Conservation (phyloP, 2,797 vertebrate species). For the Xenentodon cancila region DNA sequence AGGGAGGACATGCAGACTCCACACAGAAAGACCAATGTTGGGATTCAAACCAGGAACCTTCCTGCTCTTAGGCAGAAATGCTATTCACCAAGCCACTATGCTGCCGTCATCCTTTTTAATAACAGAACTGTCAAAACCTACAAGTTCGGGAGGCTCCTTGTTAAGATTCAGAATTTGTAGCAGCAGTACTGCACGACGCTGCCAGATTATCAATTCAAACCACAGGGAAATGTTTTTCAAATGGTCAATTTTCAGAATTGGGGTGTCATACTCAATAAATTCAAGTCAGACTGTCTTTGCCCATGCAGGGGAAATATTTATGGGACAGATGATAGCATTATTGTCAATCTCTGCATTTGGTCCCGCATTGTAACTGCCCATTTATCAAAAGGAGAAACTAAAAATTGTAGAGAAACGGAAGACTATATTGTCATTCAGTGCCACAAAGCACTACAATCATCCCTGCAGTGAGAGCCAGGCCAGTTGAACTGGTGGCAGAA, state of each 20-base stretch:
- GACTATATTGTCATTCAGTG: constrained; percentile 40
- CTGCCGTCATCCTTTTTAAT: background rate
- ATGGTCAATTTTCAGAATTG: too few relatives aligned
- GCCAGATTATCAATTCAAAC: too few relatives aligned
- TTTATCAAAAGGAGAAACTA: constrained; percentile 34
- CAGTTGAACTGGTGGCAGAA: constrained; percentile 38
- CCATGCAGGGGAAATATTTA: background rate
- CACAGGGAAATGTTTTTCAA: too few relatives aligned
- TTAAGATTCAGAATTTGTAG: background rate
- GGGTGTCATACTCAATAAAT: too few relatives aligned
- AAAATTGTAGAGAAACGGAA: constrained; percentile 1
- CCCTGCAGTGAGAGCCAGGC: constrained; percentile 27
- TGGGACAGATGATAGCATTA: background rate
- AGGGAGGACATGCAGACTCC: too few relatives aligned
- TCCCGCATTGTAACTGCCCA: background rate
- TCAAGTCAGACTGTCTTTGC: too few relatives aligned
- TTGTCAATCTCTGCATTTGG: constrained; percentile 5
- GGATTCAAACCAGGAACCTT: too few relatives aligned
- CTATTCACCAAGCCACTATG: background rate
- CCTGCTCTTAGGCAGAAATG: background rate
- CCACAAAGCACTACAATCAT: constrained; percentile 37
- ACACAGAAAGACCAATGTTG: too few relatives aligned
- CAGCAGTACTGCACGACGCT: background rate
- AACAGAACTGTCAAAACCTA: background rate
- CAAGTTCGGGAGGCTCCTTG: background rate